These are phyloP conservation scores for Nezara viridula DNA, from an alignment of 2,888 invertebrate species.

Conservation along the genomic window DNA sequence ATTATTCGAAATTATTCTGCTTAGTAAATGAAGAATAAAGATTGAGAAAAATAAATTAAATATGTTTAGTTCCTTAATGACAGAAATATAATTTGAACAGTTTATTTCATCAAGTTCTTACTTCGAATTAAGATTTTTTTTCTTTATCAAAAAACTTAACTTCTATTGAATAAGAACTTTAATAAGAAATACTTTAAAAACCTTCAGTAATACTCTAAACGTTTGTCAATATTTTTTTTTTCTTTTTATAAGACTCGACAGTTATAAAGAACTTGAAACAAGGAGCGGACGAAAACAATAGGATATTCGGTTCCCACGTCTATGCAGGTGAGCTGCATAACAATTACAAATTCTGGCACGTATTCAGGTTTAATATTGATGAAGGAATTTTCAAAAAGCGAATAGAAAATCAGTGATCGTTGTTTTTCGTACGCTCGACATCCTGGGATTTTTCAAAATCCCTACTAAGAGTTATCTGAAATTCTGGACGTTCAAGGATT, in stretches of 20 bases:
- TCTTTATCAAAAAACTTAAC: no score
- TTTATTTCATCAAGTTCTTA: no score
- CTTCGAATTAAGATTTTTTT: no score
- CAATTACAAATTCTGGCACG: constrained; percentile 41
- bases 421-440: background rate
- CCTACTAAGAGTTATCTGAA: background rate
- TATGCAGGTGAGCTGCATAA: constrained; percentile 43
- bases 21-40: no score
- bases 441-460: background rate
- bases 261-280: background rate
- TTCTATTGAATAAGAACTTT: no score
- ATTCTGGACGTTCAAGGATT: background rate
- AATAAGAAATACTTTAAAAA: background rate
- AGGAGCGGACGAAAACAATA: background rate
- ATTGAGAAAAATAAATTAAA: no score
- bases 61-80: no score
- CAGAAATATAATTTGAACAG: no score
- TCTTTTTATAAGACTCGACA: background rate
- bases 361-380: constrained; percentile 28
- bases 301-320: constrained; percentile 41
- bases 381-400: constrained; percentile 32
- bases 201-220: background rate
- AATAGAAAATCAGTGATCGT: background rate
- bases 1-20: no score
- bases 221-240: background rate